phyloP scores from a whole-genome alignment of 2,888 invertebrate genomes.

The Zygothrica quintamaculata region DNA sequence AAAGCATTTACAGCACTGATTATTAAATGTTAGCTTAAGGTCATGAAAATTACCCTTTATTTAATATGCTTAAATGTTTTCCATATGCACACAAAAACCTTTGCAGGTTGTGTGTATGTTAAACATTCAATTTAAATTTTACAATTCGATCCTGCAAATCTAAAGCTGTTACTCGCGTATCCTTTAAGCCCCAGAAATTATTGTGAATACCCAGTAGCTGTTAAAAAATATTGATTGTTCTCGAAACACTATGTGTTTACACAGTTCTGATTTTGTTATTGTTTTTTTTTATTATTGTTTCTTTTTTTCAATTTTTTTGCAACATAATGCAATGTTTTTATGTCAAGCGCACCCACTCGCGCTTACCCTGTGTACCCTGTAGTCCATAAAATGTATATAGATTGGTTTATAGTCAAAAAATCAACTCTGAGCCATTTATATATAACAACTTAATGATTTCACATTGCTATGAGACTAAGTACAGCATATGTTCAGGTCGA shows the following conservation, averaged over 20 bases:
- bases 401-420: too few relatives aligned
- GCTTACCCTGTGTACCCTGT: too few relatives aligned
- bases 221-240: background rate
- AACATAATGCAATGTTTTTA: too few relatives aligned
- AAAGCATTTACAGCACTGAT: slow-evolving; percentile 51
- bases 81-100: background rate
- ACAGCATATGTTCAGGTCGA: too few relatives aligned
- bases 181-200: slow-evolving; percentile 5
- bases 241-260: slow-evolving; percentile 31
- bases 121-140: slow-evolving; percentile 60
- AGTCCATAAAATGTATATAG: too few relatives aligned
- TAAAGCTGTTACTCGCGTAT: slow-evolving; percentile 37
- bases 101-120: slow-evolving; percentile 8
- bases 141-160: slow-evolving; percentile 48
- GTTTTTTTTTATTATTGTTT: slow-evolving; percentile 34
- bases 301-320: background rate
- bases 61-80: background rate
- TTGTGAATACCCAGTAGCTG: slow-evolving; percentile 2
- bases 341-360: too few relatives aligned
- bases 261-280: slow-evolving; percentile 57
- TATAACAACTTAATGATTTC: too few relatives aligned
- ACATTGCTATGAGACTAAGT: too few relatives aligned
- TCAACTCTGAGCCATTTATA: too few relatives aligned
- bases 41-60: slow-evolving; percentile 26
- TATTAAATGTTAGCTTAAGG: slow-evolving; percentile 51